A percentile compares a stretch with the other conserved stretches of the same genome.
Evolutionary conservation across 2,113 vertebrate genomes (phyloP).

Genomic region (Bujurquina vittata): DNA sequence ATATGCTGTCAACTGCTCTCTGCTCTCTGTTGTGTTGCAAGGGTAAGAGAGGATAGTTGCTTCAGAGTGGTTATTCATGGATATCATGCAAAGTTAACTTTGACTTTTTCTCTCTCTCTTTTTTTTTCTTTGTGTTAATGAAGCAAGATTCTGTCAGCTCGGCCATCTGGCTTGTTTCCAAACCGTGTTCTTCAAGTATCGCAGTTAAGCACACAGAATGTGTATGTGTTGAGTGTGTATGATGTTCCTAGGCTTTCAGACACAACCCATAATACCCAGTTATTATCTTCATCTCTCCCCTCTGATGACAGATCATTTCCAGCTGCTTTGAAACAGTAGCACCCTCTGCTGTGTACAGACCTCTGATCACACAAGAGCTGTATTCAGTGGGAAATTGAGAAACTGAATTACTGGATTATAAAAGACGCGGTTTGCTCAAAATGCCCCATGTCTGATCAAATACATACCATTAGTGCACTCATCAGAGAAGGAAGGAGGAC

Average conservation of each 20-base stretch:
- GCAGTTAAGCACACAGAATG: slow-evolving; percentile 10
- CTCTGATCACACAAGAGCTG: slow-evolving; percentile 71
- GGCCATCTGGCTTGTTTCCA: not conserved
- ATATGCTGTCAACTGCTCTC: slow-evolving; percentile 5
- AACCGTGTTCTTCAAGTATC: slow-evolving; percentile 2
- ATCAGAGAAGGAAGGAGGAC: slow-evolving; percentile 18
- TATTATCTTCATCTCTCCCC: slow-evolving; percentile 56
- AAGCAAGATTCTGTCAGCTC: not conserved
- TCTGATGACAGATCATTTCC: slow-evolving; percentile 71
- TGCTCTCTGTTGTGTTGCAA: not conserved
- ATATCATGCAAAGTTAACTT: not conserved
- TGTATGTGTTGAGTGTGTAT: slow-evolving; percentile 30
- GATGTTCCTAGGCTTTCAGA: slow-evolving; percentile 59
- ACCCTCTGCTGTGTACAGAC: slow-evolving; percentile 59
- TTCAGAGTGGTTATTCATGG: not conserved
- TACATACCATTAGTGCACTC: slow-evolving; percentile 68
- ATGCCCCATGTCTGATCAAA: slow-evolving; percentile 46
- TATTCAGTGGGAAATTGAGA: slow-evolving; percentile 59
- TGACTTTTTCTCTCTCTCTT: not conserved
- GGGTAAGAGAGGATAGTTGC: not conserved
- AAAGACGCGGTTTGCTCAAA: slow-evolving; percentile 60
- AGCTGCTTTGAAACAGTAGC: slow-evolving; percentile 75
- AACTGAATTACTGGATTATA: slow-evolving; percentile 55
- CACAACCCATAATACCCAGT: slow-evolving; percentile 57
- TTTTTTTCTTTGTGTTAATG: not conserved